Evolutionary conservation across 1,140 invertebrate species (phyloP).

Genomic region (Nylanderia fulva): DNA sequence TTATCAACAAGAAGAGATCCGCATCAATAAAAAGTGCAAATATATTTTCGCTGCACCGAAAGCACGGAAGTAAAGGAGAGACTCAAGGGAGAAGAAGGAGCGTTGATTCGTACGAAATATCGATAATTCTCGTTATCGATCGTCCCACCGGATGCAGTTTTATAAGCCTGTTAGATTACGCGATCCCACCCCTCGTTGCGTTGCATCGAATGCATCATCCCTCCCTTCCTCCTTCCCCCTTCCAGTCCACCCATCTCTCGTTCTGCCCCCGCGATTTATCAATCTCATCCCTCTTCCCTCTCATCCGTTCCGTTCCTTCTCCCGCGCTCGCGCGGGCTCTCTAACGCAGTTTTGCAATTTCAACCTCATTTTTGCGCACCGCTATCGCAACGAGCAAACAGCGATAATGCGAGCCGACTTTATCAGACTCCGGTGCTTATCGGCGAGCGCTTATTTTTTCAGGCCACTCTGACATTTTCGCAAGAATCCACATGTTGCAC

Average conservation of each 20-base stretch:
- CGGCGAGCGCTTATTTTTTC: conserved; percentile 82
- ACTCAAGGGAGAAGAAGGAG: conserved; percentile 40
- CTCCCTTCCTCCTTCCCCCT: conserved; percentile 38
- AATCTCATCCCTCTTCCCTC: conserved; percentile 53
- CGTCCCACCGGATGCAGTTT: conserved; percentile 80
- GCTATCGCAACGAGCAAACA: conserved; percentile 82
- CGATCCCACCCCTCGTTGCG: conserved; percentile 65
- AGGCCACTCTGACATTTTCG: conserved; percentile 83
- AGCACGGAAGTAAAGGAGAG: conserved; percentile 59
- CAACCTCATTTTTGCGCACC: conserved; percentile 84
- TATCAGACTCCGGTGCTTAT: conserved; percentile 80
- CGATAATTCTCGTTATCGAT: conserved; percentile 82
- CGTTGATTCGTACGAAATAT: conserved; percentile 74
- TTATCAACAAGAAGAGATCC: not conserved
- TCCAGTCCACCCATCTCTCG: not conserved
- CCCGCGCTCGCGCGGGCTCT: conserved; percentile 26
- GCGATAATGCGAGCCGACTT: conserved; percentile 80
- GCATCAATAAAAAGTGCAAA: not conserved
- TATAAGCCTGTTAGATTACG: conserved; percentile 82
- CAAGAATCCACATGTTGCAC: conserved; percentile 79
- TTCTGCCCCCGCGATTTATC: conserved; percentile 68
- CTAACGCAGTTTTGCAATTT: conserved; percentile 82
- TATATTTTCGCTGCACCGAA: not conserved
- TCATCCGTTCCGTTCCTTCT: not conserved
- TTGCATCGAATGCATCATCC: conserved; percentile 70